Evolutionary conservation across 2,113 vertebrate genomes (phyloP).

Genomic region (Cercocebus atys): DNA sequence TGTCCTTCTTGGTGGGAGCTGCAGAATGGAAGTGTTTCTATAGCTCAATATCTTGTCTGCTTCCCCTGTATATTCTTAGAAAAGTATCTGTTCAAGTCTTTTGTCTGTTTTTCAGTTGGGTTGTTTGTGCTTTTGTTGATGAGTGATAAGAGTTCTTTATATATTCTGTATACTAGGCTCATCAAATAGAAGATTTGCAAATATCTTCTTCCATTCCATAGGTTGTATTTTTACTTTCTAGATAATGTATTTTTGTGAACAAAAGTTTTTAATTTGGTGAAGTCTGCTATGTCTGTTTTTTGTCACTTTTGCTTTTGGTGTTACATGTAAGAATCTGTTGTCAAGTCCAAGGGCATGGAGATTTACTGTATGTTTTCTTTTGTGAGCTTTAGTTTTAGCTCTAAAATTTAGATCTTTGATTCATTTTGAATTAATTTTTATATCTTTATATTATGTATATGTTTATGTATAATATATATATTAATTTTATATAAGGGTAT

Average conservation of each 20-base stretch:
- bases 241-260: background rate
- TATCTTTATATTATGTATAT: background rate
- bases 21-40: too few relatives aligned
- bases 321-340: background rate
- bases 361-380: background rate
- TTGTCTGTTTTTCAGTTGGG: background rate
- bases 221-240: background rate
- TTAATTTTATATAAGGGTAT: background rate
- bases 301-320: background rate
- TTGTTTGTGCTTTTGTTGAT: background rate
- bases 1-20: too few relatives aligned
- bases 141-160: background rate
- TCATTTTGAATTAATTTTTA: background rate
- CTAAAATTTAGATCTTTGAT: background rate
- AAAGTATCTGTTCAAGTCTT: background rate
- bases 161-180: background rate
- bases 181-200: background rate
- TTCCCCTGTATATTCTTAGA: background rate
- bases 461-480: too few relatives aligned
- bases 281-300: background rate
- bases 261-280: background rate
- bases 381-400: background rate
- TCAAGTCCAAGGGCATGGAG: background rate
- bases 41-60: too few relatives aligned
- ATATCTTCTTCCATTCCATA: background rate